Conservation (phyloP, 2,113 vertebrate species). For the Sitta europaea region DNA sequence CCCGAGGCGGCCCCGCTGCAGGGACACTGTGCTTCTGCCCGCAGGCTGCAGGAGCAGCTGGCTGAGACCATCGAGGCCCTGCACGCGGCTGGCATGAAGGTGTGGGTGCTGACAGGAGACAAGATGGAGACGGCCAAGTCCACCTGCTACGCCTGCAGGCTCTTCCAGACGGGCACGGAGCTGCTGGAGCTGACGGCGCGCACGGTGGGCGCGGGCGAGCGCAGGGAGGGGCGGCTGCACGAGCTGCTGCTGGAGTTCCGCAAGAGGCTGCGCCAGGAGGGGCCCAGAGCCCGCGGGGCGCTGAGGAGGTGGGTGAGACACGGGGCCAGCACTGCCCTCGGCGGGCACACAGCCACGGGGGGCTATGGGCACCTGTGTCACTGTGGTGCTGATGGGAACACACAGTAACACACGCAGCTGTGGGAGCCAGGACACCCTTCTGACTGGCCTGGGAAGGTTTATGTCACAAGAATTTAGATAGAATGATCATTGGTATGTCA, state of each 20-base stretch:
- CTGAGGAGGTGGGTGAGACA: constrained; percentile 83
- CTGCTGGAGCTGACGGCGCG: constrained; percentile 88
- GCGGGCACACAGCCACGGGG: too few species aligned
- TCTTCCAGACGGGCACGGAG: constrained; percentile 91
- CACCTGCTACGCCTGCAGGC: constrained; percentile 92
- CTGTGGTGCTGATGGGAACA: too few species aligned
- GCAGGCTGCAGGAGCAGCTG: constrained; percentile 91
- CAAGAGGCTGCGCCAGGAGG: constrained; percentile 85
- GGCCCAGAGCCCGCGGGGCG: constrained; percentile 72
- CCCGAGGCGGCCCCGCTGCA: too few species aligned
- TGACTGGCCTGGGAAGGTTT: too few species aligned
- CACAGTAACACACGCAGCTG: too few species aligned
- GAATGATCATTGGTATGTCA: too few species aligned
- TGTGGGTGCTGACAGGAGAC: constrained; percentile 97
- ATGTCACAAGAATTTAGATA: too few species aligned
- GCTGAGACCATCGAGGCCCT: constrained; percentile 94
- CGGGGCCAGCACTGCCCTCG: too few species aligned
- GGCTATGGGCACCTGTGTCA: too few species aligned
- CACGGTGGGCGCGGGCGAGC: constrained; percentile 76
- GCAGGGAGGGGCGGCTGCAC: constrained; percentile 83
- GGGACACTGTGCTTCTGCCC: background rate
- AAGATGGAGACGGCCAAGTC: constrained; percentile 98
- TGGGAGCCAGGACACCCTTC: too few species aligned
- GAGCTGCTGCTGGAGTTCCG: constrained; percentile 90
- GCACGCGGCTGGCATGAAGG: constrained; percentile 90